Evolutionary conservation across 2,113 vertebrate species (phyloP), one percentile per base, ranked within the genome.

Genomic region (Muntiacus reevesi): DNA sequence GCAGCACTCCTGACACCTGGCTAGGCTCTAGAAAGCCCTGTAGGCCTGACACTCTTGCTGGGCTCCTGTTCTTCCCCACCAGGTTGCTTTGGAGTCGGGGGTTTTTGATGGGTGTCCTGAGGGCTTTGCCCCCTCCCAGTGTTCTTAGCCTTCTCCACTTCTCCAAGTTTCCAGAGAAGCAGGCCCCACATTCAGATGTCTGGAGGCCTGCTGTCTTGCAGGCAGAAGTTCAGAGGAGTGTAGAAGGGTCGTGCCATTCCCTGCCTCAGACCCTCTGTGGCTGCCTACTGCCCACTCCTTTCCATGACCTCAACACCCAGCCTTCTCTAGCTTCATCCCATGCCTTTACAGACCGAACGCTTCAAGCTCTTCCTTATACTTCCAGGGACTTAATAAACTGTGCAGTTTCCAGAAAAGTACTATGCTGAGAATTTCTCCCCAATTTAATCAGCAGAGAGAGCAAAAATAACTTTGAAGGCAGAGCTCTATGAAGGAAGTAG

Each of bases 31-130:
- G 81, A 60, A 17, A 36, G 60, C 47, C 79, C 83, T 40, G 28
- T 4, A 1, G 52, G 7, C 13, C 0, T 15, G 47, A 40, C 23
- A 14, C 36, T 40, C 5, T n/a, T 7, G 3, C 5, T 52, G 59
- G 71, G 87, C 27, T 43, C 6, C 54, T 43, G 30, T 83, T 79
- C 7, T 52, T 50, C 16, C 76, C 43, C 10, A 8, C 57, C 85
- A 16, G 47, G 36, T 28, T 36, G 6, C 15, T 40, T 50, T 89
- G 57, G 91, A 54, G 57, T 13, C 9, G 40, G 47, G 5, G 30
- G 54, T 52, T 85, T 91, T 76, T 89, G 21, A 50, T 3, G 7
- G 33, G 15, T 85, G 52, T 40, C 59, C 2, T 27, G 67, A 86
- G 57, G 30, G 25, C 84, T 59, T 86, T 71, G 67, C 9, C 36